A percentile compares a stretch with the other conserved stretches of the same genome.
Conservation (phyloP, 2,113 vertebrate species). For the Brachirus orientalis region DNA sequence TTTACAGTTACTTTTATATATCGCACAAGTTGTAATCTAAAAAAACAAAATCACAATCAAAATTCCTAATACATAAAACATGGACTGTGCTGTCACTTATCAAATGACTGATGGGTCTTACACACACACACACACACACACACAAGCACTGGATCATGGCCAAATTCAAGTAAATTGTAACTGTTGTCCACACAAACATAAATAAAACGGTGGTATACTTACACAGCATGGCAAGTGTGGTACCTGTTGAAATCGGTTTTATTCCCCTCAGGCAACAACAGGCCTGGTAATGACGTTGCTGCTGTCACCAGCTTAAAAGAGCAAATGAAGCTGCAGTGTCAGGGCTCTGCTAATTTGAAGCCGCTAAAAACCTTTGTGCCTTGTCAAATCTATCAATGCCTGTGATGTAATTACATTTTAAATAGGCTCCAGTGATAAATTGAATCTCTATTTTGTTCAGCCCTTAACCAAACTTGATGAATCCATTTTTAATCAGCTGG, state of each 20-base stretch:
- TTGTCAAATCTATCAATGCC: conserved; percentile 70
- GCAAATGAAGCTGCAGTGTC: conserved; percentile 45
- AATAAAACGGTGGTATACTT: neutral
- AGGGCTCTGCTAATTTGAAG: conserved; percentile 64
- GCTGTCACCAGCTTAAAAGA: conserved; percentile 46
- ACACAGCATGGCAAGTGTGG: neutral
- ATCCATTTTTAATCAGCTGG: conserved; percentile 75
- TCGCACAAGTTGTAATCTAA: neutral
- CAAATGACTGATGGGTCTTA: neutral
- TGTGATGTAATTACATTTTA: conserved; percentile 76
- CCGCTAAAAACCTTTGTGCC: conserved; percentile 72
- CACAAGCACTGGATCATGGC: neutral
- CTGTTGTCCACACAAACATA: neutral
- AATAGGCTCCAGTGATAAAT: conserved; percentile 74
- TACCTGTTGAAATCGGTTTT: conserved; percentile 10
- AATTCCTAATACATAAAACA: neutral
- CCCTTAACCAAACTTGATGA: conserved; percentile 76
- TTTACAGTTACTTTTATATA: conserved; percentile 7
- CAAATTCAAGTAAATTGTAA: neutral
- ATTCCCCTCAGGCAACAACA: conserved; percentile 8
- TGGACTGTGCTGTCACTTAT: neutral
- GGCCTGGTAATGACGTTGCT: conserved; percentile 18
- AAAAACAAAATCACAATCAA: neutral
- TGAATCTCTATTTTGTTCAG: conserved; percentile 72
- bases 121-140: too few relatives aligned